phyloP scores from a whole-genome alignment of 2,888 invertebrate species.

The Acronicta psi region DNA sequence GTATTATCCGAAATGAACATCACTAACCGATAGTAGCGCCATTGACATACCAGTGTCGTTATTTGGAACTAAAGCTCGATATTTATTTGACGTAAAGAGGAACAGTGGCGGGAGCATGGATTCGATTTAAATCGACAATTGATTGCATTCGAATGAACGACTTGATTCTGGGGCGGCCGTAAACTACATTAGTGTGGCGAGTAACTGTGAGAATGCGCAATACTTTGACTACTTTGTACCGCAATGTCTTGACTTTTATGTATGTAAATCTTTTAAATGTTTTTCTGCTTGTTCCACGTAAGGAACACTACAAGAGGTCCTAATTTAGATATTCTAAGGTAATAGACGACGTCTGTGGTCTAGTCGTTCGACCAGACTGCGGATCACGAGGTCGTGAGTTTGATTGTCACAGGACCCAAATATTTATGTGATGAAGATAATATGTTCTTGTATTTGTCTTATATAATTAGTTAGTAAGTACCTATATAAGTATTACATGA shows the following conservation, averaged over 20 bases:
- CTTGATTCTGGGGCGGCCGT: slow-evolving; percentile 55
- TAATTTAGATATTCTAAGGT: too few species aligned
- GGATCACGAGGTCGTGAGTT: too few species aligned
- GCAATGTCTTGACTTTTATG: slow-evolving; percentile 33
- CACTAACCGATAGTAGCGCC: slow-evolving; percentile 38
- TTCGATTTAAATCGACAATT: slow-evolving; percentile 54
- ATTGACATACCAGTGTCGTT: slow-evolving; percentile 54
- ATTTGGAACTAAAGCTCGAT: slow-evolving; percentile 55
- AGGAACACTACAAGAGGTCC: too few species aligned
- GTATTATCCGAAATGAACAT: slow-evolving; percentile 35
- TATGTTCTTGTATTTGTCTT: too few species aligned
- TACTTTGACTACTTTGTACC: slow-evolving; percentile 38
- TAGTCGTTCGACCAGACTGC: too few species aligned
- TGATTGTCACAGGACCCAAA: too few species aligned
- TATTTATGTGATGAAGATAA: too few species aligned
- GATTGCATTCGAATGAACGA: slow-evolving; percentile 49
- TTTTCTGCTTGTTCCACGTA: neutral
- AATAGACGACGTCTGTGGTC: too few species aligned
- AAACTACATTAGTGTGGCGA: slow-evolving; percentile 52
- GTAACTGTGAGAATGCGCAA: slow-evolving; percentile 49
- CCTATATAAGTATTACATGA: too few species aligned
- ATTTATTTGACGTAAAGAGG: slow-evolving; percentile 57
- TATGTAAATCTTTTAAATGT: slow-evolving; percentile 45
- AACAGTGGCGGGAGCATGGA: slow-evolving; percentile 38
- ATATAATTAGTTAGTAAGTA: too few species aligned